Evolutionary conservation across 2,888 invertebrate species (phyloP), one percentile per base, ranked within the genome.

Genomic region (Gymnoscelis rufifasciata): DNA sequence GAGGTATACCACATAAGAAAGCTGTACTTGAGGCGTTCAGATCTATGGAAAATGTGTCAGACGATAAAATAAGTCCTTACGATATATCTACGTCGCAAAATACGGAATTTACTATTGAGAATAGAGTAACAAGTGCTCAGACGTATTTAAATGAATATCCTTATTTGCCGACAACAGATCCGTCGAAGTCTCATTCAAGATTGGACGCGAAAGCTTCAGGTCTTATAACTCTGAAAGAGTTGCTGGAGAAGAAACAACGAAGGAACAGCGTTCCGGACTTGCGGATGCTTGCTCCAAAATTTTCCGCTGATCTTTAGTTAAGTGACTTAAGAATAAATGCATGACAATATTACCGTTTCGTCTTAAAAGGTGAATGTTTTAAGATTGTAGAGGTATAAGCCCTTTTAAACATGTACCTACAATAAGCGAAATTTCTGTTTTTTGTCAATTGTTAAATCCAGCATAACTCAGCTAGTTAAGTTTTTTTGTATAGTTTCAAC

Each of bases 1-100:
- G 87, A 62, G 89, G 89, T 0, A 89, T 90, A 56, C 89, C 89
- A 15, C 81, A 89, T 61, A 89, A 88, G 56, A 88, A 86, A 64
- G 90, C 89, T 1, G 89, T 90, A 28, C 68, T 90, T 13, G 88
- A 88, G 63, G 73, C 89, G 0, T 88, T 90, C 52, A 78, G 78
- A 55, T 89, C 89, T 1, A 88, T 89, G 83, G 89, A 89, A 62
- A 88, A 86, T 53, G 56, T 89, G 35, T 57, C 75, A 7, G 74
- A 79, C 49, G 73, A 58, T 13, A 77, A 74, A 53, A 57, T 81
- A 3, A 82, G 73, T 58, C 76, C 87, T 0, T 89, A 87, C 57
- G 88, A 87, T 51, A 74, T 84, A 36, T 71, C 80, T 0, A 66
- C 74, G 2, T 68, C 82, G 5, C 79, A 84, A 44, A 53, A 81